A percentile compares a stretch with the other conserved stretches of the same genome.
Conservation (phyloP, 2,888 invertebrate species). For the Caenorhabditis parvicauda region DNA sequence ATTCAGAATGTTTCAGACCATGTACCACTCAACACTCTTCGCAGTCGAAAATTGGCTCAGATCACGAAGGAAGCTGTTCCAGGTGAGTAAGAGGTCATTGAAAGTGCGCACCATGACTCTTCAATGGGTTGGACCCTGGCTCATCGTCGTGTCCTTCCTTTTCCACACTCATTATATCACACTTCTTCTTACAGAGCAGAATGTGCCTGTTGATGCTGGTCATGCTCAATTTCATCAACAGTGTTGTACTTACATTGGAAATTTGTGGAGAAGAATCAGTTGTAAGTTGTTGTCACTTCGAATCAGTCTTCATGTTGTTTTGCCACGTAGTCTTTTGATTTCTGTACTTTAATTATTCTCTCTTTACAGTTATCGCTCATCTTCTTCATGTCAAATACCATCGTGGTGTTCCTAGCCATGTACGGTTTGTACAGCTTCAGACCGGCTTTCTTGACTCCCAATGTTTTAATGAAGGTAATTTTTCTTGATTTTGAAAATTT, state of each 20-base stretch:
- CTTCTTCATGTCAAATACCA: constrained; percentile 30
- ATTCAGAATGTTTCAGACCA: no score
- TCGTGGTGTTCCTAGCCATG: constrained; percentile 30
- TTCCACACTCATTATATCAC: neutral
- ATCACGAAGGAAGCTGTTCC: constrained; percentile 27
- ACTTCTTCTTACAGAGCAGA: constrained; percentile 19
- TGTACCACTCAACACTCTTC: constrained; percentile 36
- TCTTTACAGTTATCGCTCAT: constrained; percentile 24
- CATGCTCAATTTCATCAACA: constrained; percentile 35
- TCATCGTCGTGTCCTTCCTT: neutral
- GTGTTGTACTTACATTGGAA: constrained; percentile 31
- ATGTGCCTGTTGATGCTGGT: constrained; percentile 30
- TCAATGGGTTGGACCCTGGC: neutral
- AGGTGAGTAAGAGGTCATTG: constrained; percentile 2
- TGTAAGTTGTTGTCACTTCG: constrained; percentile 5
- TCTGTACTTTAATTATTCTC: neutral
- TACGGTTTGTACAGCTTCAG: constrained; percentile 32
- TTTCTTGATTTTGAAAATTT: no score
- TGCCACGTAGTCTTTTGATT: neutral
- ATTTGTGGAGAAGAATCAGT: constrained; percentile 33
- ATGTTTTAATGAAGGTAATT: constrained; percentile 29
- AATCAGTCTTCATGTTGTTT: no score
- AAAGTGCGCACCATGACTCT: neutral
- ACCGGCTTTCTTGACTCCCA: constrained; percentile 33
- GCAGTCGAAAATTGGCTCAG: constrained; percentile 31